Conservation (phyloP, 1,140 invertebrate species). For the Pseudomyrmex dendroicus region DNA sequence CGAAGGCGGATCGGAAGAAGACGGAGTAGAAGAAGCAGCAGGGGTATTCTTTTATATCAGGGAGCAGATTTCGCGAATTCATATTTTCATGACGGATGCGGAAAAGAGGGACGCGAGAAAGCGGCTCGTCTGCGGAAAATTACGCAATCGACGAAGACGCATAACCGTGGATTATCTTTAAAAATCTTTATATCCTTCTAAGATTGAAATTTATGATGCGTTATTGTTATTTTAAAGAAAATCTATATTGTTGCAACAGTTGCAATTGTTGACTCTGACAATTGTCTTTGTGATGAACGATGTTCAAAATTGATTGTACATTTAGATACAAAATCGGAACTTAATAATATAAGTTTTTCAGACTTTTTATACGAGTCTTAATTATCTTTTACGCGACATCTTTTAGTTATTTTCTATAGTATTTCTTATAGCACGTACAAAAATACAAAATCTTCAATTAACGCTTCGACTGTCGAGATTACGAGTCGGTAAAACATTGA, state of each 20-base stretch:
- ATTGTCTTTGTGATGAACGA: neutral
- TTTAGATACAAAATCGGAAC: too few species aligned
- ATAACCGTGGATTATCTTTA: neutral
- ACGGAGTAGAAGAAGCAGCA: neutral
- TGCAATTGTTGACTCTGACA: neutral
- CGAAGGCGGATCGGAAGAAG: neutral
- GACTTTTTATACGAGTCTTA: too few species aligned
- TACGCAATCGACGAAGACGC: slow-evolving; percentile 29
- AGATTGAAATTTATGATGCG: slow-evolving; percentile 4
- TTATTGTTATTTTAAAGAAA: neutral
- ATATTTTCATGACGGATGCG: slow-evolving; percentile 57
- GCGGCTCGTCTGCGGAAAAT: slow-evolving; percentile 36
- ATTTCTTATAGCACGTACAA: neutral
- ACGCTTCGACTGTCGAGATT: neutral
- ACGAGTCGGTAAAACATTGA: neutral
- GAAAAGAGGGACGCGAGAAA: neutral
- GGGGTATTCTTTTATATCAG: slow-evolving; percentile 64
- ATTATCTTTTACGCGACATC: too few species aligned
- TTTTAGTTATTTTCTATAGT: neutral
- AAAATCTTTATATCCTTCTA: slow-evolving; percentile 1
- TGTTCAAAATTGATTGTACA: too few species aligned
- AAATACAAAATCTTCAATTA: neutral
- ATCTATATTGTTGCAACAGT: neutral
- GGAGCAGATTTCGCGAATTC: slow-evolving; percentile 55
- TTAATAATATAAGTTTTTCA: too few species aligned